Evolutionary conservation across 2,797 vertebrate genomes (phyloP).

Genomic region (Falco biarmicus): DNA sequence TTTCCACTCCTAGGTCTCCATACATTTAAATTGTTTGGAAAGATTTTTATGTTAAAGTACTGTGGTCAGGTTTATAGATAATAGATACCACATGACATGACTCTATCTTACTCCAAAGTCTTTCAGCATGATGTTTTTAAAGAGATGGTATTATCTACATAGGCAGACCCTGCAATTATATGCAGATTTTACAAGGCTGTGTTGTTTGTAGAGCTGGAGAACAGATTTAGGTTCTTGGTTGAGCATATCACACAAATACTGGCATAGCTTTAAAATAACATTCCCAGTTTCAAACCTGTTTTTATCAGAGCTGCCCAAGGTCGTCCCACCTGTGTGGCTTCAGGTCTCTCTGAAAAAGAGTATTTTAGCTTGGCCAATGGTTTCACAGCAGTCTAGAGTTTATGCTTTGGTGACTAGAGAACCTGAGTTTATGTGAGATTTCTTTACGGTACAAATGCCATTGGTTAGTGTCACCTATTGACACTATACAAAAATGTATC

Average conservation of each 20-base stretch:
- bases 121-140: neutral
- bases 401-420: neutral
- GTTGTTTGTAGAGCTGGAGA: neutral
- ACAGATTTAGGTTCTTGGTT: neutral
- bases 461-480: neutral
- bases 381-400: neutral
- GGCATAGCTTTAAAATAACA: neutral
- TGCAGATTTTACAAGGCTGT: neutral
- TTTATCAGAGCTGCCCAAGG: neutral
- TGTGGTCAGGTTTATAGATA: neutral
- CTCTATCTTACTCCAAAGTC: neutral
- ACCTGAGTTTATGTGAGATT: neutral
- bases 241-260: neutral
- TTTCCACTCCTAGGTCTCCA: neutral
- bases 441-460: neutral
- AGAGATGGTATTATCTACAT: neutral
- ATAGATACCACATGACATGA: neutral
- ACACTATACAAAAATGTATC: neutral
- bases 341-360: neutral
- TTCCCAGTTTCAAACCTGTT: too few relatives aligned
- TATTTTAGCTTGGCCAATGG: neutral
- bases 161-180: neutral
- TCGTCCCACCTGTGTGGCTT: neutral
- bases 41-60: neutral
- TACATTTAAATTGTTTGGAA: neutral